Evolutionary conservation across 2,797 vertebrate species (phyloP), one percentile per base, ranked within the genome.

Genomic region (Pristis pectinata): DNA sequence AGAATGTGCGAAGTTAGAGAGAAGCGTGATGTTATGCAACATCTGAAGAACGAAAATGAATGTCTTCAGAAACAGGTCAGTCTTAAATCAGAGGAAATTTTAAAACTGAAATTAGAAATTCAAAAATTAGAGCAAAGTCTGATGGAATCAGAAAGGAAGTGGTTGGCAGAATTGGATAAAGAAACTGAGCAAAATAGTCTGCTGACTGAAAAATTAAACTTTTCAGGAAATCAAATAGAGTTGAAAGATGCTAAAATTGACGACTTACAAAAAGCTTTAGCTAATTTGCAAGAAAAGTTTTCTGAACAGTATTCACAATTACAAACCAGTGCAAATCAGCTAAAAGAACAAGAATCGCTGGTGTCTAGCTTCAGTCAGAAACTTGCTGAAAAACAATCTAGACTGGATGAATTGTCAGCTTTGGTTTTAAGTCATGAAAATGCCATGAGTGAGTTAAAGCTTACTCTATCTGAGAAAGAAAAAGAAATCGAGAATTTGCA

Each of bases 11-110:
- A 97, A 95, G 96, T 95, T 1, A 95, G 96, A 96, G 96, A 97
- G 96, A 96, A 96, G 95, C 95, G 96, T 95, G 95, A 95, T 74
- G 94, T 96, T 79, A 95, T 70, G 94, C 95, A 95, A 95, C 96
- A 96, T 93, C 95, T 97, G 97, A 96, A 96, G 96, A 97, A 96
- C 34, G 97, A 98, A 96, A 97, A 96, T 95, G 96, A 97, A 96
- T 97, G 96, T 95, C 98, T 98, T 59, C 98, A 97, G 96, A 97
- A 96, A 95, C 96, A 98, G 98, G 98, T 99, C 97, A 98, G 98
- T 99, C 97, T 95, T 95, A 97, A 97, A 97, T 96, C 97, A 95
- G 96, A 97, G 96, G 97, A 98, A 92, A 95, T 98, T 89, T 96
- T 94, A 96, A 95, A 95, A 95, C 97, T 98, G 96, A 97, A 97